Evolutionary conservation across 2,113 vertebrate species (phyloP).

Genomic region (Mungos mungo): DNA sequence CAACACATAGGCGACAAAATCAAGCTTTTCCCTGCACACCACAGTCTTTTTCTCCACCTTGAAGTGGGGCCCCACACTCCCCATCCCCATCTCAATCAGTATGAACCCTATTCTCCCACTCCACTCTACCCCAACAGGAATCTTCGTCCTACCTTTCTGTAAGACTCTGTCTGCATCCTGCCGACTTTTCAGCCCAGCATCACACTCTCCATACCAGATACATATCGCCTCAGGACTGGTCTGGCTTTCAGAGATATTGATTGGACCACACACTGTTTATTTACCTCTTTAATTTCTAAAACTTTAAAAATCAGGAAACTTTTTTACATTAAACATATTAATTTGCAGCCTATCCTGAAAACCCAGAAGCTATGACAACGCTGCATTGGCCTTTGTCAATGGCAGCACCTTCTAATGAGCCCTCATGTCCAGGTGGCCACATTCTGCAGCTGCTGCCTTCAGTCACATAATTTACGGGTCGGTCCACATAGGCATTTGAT

Average conservation of each 20-base stretch:
- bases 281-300: background rate
- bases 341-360: background rate
- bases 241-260: background rate
- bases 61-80: background rate
- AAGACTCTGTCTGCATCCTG: background rate
- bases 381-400: background rate
- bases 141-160: background rate
- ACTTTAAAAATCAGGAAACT: background rate
- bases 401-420: background rate
- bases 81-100: background rate
- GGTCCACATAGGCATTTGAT: background rate
- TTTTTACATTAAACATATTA: background rate
- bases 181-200: background rate
- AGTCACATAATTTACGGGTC: too few relatives aligned
- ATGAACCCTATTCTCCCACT: background rate
- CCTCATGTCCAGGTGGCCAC: background rate
- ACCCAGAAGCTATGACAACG: background rate
- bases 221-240: background rate
- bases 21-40: accelerated
- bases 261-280: background rate
- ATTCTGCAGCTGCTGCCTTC: background rate
- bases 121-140: background rate
- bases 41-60: background rate
- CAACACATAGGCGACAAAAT: background rate
- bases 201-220: background rate